Percentiles rank a stretch among this genome's conserved stretches.
Evolutionary conservation across 2,797 vertebrate genomes (phyloP).

Genomic region (Melanogrammus aeglefinus): DNA sequence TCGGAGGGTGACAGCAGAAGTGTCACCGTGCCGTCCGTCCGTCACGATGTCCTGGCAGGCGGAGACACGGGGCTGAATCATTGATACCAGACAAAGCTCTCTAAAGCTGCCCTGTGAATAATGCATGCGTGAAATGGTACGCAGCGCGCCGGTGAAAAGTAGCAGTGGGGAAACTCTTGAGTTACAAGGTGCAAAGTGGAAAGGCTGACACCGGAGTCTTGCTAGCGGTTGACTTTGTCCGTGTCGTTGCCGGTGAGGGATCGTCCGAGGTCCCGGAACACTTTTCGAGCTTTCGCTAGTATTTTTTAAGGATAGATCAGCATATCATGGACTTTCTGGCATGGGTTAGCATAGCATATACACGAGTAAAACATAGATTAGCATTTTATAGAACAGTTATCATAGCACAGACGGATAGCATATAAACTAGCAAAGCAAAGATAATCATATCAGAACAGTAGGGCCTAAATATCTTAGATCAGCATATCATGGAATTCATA

Average conservation of each 20-base stretch:
- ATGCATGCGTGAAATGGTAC: conserved; percentile 44
- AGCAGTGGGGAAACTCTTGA: conserved; percentile 19
- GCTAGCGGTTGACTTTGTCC: neutral
- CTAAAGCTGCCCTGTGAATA: conserved; percentile 47
- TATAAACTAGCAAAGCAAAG: too few species aligned
- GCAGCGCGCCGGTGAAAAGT: conserved; percentile 8
- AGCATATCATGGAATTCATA: too few species aligned
- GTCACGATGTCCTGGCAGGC: conserved; percentile 8
- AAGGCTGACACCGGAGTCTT: conserved; percentile 41
- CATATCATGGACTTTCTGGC: too few species aligned
- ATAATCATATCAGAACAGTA: too few species aligned
- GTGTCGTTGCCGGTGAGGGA: conserved; percentile 1
- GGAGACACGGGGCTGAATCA: conserved; percentile 45
- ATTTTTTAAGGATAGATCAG: too few species aligned
- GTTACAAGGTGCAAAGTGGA: conserved; percentile 57
- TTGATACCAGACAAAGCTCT: conserved; percentile 60
- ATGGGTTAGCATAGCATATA: too few species aligned
- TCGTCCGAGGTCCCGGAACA: too few species aligned
- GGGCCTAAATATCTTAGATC: too few species aligned
- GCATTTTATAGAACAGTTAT: too few species aligned
- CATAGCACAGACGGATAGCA: too few species aligned
- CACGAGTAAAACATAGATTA: too few species aligned
- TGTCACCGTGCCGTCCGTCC: neutral
- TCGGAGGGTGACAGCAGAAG: neutral
- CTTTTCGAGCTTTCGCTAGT: neutral